Conservation (phyloP, 2,888 invertebrate species). For the Galerucella nymphaeae region DNA sequence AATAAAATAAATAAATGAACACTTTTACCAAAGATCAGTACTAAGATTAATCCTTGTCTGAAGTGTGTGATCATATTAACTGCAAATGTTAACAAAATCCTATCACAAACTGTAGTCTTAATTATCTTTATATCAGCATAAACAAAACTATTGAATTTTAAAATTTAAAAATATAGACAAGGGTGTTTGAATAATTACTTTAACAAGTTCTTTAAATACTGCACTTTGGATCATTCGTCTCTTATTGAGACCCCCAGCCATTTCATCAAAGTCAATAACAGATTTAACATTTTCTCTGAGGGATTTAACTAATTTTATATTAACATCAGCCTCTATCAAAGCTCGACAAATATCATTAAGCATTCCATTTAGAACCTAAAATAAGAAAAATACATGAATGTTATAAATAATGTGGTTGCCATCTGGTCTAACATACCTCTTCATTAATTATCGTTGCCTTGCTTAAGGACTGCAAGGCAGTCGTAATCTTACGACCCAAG, state of each 20-base stretch:
- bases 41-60: no score
- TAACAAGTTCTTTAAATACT: conserved; percentile 97
- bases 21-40: no score
- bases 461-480: conserved; percentile 96
- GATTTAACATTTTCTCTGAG: conserved; percentile 96
- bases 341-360: conserved; percentile 99
- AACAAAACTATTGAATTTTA: not conserved
- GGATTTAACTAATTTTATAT: conserved; percentile 94
- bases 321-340: conserved; percentile 96
- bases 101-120: not conserved
- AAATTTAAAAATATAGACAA: not conserved
- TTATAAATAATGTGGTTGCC: conserved; percentile 38
- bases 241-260: conserved; percentile 98
- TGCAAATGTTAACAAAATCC: not conserved
- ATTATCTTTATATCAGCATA: not conserved
- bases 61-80: not conserved
- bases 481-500: conserved; percentile 98
- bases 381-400: conserved; percentile 38
- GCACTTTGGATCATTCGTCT: conserved; percentile 98
- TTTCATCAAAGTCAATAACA: conserved; percentile 99
- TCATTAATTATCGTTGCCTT: conserved; percentile 99
- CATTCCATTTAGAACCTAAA: conserved; percentile 96
- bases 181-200: conserved; percentile 70
- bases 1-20: no score
- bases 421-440: conserved; percentile 75